Evolutionary conservation across 1,140 invertebrate species (phyloP).

Genomic region (Brachionus calyciflorus): DNA sequence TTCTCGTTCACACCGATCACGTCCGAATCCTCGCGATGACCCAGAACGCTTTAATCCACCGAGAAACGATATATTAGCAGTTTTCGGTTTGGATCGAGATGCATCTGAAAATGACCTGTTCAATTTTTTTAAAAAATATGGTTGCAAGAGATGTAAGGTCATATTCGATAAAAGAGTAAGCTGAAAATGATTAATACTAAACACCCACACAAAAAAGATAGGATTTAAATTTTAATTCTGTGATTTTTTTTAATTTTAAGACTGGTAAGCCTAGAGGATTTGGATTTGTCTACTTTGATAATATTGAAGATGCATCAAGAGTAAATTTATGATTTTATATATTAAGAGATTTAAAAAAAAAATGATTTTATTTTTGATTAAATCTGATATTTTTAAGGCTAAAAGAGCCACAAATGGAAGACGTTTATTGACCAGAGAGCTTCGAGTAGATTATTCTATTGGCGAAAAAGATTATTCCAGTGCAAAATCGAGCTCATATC

Average conservation of each 20-base stretch:
- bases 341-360: not conserved
- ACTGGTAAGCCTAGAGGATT: conserved; percentile 39
- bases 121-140: conserved; percentile 32
- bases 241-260: not conserved
- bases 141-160: conserved; percentile 13
- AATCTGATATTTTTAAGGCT: conserved; percentile 41
- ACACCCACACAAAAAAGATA: not conserved
- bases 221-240: not conserved
- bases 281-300: conserved; percentile 43
- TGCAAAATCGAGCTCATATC: not conserved
- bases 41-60: not conserved
- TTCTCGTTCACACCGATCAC: not conserved
- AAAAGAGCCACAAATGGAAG: conserved; percentile 27
- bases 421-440: not conserved
- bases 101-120: conserved; percentile 10
- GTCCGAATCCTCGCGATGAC: not conserved
- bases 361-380: conserved; percentile 8
- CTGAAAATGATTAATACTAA: no score
- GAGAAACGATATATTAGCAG: not conserved
- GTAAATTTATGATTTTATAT: conserved; percentile 29
- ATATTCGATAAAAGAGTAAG: conserved; percentile 43
- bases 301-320: conserved; percentile 33
- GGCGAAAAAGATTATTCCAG: conserved; percentile 13
- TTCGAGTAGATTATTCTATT: conserved; percentile 38
- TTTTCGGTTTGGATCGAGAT: conserved; percentile 32